Evolutionary conservation across 2,888 invertebrate genomes (phyloP), one percentile per base, ranked within the genome.

Genomic region (Ditylenchus weischeri): DNA sequence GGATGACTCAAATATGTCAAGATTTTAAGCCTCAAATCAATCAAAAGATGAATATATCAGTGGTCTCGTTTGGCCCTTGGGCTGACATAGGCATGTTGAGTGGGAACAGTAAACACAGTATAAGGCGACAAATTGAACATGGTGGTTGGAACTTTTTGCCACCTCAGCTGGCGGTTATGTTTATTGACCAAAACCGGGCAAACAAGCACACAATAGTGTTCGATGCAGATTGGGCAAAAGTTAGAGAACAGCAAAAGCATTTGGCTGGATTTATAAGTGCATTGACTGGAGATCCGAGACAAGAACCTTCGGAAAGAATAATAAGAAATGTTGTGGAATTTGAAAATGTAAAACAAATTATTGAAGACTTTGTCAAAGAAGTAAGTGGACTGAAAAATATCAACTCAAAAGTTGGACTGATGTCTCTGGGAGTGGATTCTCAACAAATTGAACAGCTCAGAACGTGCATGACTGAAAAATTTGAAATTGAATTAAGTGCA

Each of bases 391-490:
- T 79, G 19, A 54, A 70, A 13, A 54, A 21, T 7, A 65, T 73
- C 11, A 63, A 71, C 29, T 57, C 13, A 36, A 63, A 74, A 10
- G 61, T 68, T n/a, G 78, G 79, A 0, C 75, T 80, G 50, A 80
- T 79, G 79, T 70, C 73, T 23, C 66, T 81, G 29, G 80, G 80
- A 50, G 70, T 80, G 48, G 80, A 80, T 54, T 81, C 80, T 8
- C 54, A 81, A 51, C 76, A 78, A 72, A 69, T 81, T 61, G 80
- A 81, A 62, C 73, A 77, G 10, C 58, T 80, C 11, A 54, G 80
- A 35, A 64, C 69, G 6, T 64, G 64, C 15, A 58, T 76, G 1
- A 60, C 71, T 21, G 7, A 19, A 0, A 21, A 62, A 4, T 62
- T 78, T 38, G 64, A 59, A 0, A 19, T 77, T 2, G 66, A 72